These are phyloP conservation scores for Rhinolophus ferrumequinum DNA, from an alignment of 2,113 vertebrate species.

Conservation along the genomic window DNA sequence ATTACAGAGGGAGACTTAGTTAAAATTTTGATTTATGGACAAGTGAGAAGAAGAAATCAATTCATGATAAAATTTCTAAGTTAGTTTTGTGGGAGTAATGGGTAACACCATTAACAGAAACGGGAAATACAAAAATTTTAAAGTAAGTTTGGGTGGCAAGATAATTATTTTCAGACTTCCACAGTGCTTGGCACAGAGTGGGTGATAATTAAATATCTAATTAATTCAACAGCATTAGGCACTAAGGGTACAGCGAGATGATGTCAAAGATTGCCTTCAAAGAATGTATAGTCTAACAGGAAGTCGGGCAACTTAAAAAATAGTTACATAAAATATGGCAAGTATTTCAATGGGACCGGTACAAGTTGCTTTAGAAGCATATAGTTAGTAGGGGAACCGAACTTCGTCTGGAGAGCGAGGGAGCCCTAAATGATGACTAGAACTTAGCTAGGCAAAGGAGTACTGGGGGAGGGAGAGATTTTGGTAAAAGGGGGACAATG, in stretches of 20 bases:
- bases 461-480: neutral
- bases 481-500: neutral
- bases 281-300: neutral
- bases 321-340: neutral
- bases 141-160: neutral
- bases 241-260: neutral
- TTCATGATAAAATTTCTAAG: constrained; percentile 35
- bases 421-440: neutral
- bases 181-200: neutral
- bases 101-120: constrained; percentile 27
- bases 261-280: constrained; percentile 10
- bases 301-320: neutral
- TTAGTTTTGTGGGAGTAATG: neutral
- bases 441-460: neutral
- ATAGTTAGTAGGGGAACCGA: neutral
- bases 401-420: neutral
- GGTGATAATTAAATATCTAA: constrained; percentile 43
- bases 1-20: neutral
- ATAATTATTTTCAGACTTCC: constrained; percentile 32
- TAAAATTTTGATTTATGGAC: constrained; percentile 42
- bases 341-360: neutral
- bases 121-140: neutral
- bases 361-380: constrained; percentile 8
- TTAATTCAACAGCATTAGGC: neutral
- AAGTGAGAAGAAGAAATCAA: constrained; percentile 53